Percentiles rank a stretch among this genome's conserved stretches.
phyloP scores from a whole-genome alignment of 2,797 vertebrate species.

The Uromys caudimaculatus region DNA sequence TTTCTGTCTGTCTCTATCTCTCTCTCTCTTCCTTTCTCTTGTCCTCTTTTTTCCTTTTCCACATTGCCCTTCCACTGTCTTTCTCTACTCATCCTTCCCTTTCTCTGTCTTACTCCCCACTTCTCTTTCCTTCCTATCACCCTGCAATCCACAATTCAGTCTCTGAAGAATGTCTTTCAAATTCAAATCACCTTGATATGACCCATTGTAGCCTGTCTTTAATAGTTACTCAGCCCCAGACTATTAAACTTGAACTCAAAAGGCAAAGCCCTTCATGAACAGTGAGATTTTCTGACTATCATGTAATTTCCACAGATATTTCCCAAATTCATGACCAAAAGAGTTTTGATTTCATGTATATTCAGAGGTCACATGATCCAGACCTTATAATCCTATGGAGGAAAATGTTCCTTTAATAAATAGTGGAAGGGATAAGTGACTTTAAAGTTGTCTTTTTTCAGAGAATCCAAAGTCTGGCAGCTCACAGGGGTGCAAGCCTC shows the following conservation, averaged over 20 bases:
- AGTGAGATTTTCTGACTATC: background rate
- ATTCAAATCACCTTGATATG: background rate
- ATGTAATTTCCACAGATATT: background rate
- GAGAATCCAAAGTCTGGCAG: background rate
- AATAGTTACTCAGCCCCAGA: background rate
- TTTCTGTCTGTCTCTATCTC: background rate
- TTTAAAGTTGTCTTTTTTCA: background rate
- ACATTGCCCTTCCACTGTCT: background rate
- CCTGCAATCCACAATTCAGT: background rate
- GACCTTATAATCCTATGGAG: background rate
- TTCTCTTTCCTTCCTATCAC: background rate
- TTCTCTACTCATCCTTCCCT: background rate
- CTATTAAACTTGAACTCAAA: background rate
- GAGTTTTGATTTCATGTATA: background rate
- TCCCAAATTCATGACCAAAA: background rate
- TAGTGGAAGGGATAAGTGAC: background rate
- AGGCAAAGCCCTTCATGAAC: background rate
- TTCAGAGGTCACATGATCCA: background rate
- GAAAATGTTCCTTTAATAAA: background rate
- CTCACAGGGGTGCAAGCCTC: fast-evolving
- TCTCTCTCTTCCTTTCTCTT: background rate
- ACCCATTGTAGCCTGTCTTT: background rate
- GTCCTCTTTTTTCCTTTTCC: background rate
- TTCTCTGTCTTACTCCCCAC: background rate
- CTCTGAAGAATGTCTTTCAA: background rate